These are phyloP conservation scores for Hystrix cristata DNA, from an alignment of 2,113 vertebrate genomes.

Conservation along the genomic window DNA sequence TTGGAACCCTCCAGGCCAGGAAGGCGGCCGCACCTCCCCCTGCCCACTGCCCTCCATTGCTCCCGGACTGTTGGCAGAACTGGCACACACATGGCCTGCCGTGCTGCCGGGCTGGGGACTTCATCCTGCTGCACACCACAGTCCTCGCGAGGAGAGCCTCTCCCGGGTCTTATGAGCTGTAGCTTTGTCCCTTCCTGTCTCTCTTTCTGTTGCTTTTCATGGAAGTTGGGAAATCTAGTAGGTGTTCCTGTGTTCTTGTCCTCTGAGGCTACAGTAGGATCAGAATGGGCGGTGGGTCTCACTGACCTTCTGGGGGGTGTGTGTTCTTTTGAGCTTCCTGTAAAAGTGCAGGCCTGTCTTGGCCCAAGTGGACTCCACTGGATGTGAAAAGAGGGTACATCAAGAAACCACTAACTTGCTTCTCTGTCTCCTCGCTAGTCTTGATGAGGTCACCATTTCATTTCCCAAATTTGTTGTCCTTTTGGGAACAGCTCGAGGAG, in stretches of 20 bases:
- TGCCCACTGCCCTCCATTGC: neutral
- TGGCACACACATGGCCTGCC: neutral
- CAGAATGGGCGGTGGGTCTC: neutral
- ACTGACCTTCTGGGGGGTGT: neutral
- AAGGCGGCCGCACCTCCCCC: neutral
- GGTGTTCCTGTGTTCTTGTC: neutral
- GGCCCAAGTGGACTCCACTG: neutral
- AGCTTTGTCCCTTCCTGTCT: neutral
- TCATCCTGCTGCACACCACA: neutral
- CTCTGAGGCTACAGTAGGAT: neutral
- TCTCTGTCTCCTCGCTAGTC: neutral
- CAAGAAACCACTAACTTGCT: neutral
- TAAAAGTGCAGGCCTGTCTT: neutral
- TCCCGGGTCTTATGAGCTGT: neutral
- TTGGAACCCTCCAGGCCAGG: neutral
- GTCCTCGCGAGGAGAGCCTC: neutral
- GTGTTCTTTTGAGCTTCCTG: neutral
- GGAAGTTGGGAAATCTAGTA: neutral
- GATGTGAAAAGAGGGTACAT: neutral
- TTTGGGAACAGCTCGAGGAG: neutral
- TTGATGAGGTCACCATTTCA: neutral
- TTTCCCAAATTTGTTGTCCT: neutral
- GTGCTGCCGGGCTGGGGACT: slow-evolving; percentile 29
- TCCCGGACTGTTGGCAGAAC: slow-evolving; percentile 32
- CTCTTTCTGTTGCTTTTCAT: neutral